Base-by-base conservation (phyloP, 2,113 vertebrate species). In the Myrmophylax atrothorax region DNA sequence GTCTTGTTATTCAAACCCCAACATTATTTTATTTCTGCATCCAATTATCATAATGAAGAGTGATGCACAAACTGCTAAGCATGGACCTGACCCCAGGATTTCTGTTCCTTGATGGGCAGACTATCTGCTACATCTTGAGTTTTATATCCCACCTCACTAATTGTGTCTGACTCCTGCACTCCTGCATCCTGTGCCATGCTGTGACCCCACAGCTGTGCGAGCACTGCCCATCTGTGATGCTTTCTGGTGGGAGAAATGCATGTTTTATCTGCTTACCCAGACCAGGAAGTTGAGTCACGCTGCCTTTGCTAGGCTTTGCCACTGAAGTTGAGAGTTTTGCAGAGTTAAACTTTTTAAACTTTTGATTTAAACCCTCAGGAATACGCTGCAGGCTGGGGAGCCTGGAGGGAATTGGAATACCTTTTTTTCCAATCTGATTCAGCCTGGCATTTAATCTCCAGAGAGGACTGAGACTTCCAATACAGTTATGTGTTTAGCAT, bases 381-480 rank as follows among this genome's bases (percentile, higher is more conserved):
- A 56, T 75, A 12, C 2, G 3, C 8, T 81, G 56, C 80, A 94
- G 89, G 5, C 76, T 90, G 38, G 55, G 73, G 68, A 87, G 80
- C 83, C 93, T 89, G 64, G 38, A 72, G 89, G 83, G 80, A 92
- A 84, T 1, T 25, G 73, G 77, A 89, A 37, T 78, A 15, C 73
- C 77, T 93, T 89, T 93, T 52, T 60, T 84, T 68, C 91, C 80
- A 87, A 18, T n/a, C 18, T 95, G 86, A 96, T 96, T 93, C 84
- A 92, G 76, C 35, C 64, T 95, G 93, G 49, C 95, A 94, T 81
- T 93, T 94, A 96, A 94, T 91, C 91, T 96, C 94, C 84, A 93
- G 94, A 87, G 92, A 90, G 66, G 64, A 40, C 26, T 20, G 56
- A 89, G 77, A 3, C 46, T 94, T 92, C 83, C 91, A 78, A 60